These are phyloP conservation scores for Nephila pilipes DNA, from an alignment of 1,140 invertebrate species.

Conservation along the genomic window DNA sequence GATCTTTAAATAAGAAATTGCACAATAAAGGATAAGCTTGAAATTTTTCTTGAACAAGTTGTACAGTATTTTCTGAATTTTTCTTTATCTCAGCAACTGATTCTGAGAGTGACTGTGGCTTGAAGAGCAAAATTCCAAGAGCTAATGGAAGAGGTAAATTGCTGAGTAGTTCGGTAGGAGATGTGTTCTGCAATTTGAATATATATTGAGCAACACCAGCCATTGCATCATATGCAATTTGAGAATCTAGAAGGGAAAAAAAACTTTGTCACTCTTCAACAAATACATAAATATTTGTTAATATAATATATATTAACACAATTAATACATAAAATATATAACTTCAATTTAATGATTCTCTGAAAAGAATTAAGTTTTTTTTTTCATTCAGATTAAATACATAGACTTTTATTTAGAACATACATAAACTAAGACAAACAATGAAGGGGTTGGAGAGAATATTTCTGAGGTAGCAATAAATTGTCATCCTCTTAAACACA, in stretches of 20 bases:
- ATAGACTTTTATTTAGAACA: no score
- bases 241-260: slow-evolving; percentile 30
- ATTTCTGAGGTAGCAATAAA: no score
- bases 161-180: slow-evolving; percentile 12
- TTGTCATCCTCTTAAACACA: not conserved
- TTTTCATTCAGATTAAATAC: no score
- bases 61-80: not conserved
- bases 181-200: slow-evolving; percentile 3
- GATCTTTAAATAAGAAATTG: slow-evolving; percentile 56
- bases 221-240: slow-evolving; percentile 59
- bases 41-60: slow-evolving; percentile 27
- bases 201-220: slow-evolving; percentile 41
- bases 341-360: no score
- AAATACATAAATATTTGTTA: no score
- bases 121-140: slow-evolving; percentile 48
- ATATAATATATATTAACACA: no score
- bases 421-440: no score
- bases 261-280: not conserved
- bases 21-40: slow-evolving; percentile 39
- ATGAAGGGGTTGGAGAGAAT: no score
- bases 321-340: no score
- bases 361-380: no score
- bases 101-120: slow-evolving; percentile 35
- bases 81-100: not conserved
- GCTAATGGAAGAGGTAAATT: slow-evolving; percentile 36